Evolutionary conservation across 1,140 invertebrate species (phyloP).

Genomic region (Araneus ventricosus): DNA sequence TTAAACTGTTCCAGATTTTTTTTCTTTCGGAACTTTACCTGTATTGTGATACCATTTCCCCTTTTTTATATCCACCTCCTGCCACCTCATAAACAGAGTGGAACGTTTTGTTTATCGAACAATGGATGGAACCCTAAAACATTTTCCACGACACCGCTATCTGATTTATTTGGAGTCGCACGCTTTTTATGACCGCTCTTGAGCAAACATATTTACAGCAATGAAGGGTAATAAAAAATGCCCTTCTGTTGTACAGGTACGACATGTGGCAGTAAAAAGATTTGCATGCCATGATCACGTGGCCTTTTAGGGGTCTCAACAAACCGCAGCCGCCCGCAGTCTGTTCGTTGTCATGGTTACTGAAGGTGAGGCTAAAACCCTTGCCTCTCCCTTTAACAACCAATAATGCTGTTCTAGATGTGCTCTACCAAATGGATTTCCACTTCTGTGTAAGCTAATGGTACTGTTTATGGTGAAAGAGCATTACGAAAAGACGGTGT

Average conservation of each 20-base stretch:
- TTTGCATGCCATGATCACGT: conserved; percentile 61
- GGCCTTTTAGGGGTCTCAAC: conserved; percentile 43
- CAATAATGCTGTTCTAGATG: background rate
- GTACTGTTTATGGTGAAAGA: too few relatives aligned
- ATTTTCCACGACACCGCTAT: conserved; percentile 29
- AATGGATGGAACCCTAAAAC: conserved; percentile 11
- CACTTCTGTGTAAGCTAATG: background rate
- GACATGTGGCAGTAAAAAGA: conserved; percentile 52
- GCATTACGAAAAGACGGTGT: too few relatives aligned
- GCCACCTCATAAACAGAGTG: background rate
- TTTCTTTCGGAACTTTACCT: background rate
- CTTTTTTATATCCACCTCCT: background rate
- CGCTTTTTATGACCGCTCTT: conserved; percentile 49
- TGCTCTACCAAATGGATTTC: background rate
- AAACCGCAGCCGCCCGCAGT: conserved; percentile 35
- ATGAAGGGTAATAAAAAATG: conserved; percentile 56
- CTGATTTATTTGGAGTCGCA: conserved; percentile 46
- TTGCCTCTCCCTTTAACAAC: background rate
- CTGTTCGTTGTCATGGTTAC: conserved; percentile 28
- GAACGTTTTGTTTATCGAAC: conserved; percentile 51
- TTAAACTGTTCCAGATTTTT: background rate
- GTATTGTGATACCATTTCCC: background rate
- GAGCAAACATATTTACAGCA: conserved; percentile 58
- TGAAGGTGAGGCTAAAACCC: background rate
- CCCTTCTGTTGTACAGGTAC: conserved; percentile 39